phyloP scores from a whole-genome alignment of 2,113 vertebrate species.

The Oncorhynchus kisutch region DNA sequence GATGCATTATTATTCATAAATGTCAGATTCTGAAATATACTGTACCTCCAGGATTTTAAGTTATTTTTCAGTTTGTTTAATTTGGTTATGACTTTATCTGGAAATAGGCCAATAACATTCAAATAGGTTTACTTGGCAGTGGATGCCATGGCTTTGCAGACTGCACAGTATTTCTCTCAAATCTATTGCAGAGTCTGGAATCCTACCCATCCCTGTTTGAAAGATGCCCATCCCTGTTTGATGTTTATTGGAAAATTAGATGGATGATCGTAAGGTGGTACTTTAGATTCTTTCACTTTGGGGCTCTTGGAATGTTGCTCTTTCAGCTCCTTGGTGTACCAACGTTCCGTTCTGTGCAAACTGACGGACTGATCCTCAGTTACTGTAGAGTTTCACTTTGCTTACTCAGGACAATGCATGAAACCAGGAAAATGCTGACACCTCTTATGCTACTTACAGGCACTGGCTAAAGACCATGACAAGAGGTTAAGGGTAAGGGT shows the following conservation, averaged over 20 bases:
- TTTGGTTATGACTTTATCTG: conserved; percentile 6
- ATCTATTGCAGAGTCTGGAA: not conserved
- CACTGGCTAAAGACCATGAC: conserved; percentile 66
- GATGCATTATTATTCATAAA: conserved; percentile 32
- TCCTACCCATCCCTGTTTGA: conserved; percentile 37
- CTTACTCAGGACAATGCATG: conserved; percentile 13
- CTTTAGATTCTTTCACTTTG: conserved; percentile 20
- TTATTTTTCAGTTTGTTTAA: conserved; percentile 14
- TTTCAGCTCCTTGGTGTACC: conserved; percentile 13
- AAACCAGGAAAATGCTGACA: conserved; percentile 43
- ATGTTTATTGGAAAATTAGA: conserved; percentile 10
- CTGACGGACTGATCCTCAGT: conserved; percentile 10
- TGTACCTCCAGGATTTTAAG: conserved; percentile 28
- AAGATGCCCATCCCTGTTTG: conserved; percentile 26
- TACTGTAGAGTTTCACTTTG: not conserved
- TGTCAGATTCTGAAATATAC: conserved; percentile 26
- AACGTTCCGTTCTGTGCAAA: not conserved
- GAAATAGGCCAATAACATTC: not conserved
- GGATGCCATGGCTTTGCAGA: not conserved
- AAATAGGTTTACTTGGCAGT: not conserved
- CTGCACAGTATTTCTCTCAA: not conserved
- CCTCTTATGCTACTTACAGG: conserved; percentile 69
- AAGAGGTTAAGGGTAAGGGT: conserved; percentile 66
- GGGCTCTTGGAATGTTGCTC: conserved; percentile 11
- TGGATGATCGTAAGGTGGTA: not conserved